Base-by-base conservation (phyloP, 2,888 invertebrate genomes). In the Microctonus aethiopoides region DNA sequence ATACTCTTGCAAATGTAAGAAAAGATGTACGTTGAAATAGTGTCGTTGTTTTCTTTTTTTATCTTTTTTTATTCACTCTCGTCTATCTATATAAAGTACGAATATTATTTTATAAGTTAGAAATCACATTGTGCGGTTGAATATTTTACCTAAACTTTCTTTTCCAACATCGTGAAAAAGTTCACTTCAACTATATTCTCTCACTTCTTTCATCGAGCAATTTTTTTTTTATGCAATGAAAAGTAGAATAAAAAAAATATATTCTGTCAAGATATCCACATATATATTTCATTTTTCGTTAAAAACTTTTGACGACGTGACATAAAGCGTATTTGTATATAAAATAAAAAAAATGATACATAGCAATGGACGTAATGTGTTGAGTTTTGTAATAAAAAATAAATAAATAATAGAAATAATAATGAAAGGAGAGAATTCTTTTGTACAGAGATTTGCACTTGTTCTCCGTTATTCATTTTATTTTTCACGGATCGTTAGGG, bases 391-490 rank as follows among this genome's bases (percentile, higher is more conserved):
- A n/a, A n/a, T n/a, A n/a, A n/a, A n/a, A n/a, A n/a, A n/a, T n/a
- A n/a, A 46, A 56, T n/a, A 57, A 16, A 60, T 68, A 62, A 60
- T 62, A 39, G 36, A 29, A 6, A 56, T 63, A 72, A 75, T 72
- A 74, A 72, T 63, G 46, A 63, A 71, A 70, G 60, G n/a, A n/a
- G 70, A 70, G 39, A n/a, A 46, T 54, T 29, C 67, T 71, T 70
- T 74, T 71, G 69, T 73, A 67, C 54, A 54, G 64, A 70, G 70
- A 74, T 72, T 74, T 66, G 67, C 74, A 73, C 72, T 69, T 72
- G 73, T 73, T 70, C 68, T 7, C 46, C 66, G 71, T 73, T 73
- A 73, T 73, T 73, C 69, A 59, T 76, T 73, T 51, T 73, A 73
- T 74, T 69, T 72, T 72, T 46, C 61, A 67, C 63, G 62, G 51